Evolutionary conservation across 2,113 vertebrate species (phyloP), one percentile per base, ranked within the genome.

Genomic region (Thunnus maccoyii): DNA sequence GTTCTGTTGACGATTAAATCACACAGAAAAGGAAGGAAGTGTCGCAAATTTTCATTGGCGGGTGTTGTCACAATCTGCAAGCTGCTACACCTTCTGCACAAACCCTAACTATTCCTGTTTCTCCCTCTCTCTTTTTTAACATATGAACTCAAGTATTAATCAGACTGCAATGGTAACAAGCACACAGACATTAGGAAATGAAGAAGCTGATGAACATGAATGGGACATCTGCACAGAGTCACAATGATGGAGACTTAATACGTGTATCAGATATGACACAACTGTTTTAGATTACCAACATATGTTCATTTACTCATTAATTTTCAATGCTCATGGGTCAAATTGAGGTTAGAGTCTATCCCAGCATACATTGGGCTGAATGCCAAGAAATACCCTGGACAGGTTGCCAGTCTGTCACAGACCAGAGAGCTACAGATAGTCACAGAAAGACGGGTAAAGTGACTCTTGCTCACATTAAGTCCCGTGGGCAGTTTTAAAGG

Each of bases 181-280:
- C 63, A 15, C 17, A 4, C 44, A 57, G 61, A 67, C 36, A 61
- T 61, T 36, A 48, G 46, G 72, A 72, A 72, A 48, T 18, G 62
- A 71, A 70, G 78, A 66, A 18, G 74, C 55, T 73, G 67, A 83
- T 60, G 36, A 76, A 74, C 41, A 86, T 82, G 79, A 92, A 92
- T 90, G 60, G 79, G 90, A 89, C 89, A 92, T 89, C 89, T 94
- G 85, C 80, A 83, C 54, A 8, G 55, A 71, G 52, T 67, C 50
- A 66, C 30, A 57, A 46, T 27, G 18, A 61, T 64, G 27, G 47
- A 55, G 41, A 71, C 22, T 17, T 17, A 22, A 54, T 36, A 46
- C 61, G 85, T 51, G 36, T 47, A 65, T 36, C 30, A 58, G 63
- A 81, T 76, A 18, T 46, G 52, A 78, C 54, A 72, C 56, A 55